Evolutionary conservation across 2,113 vertebrate species (phyloP).

Genomic region (Xenopus tropicalis): UCB_Xtro_10.0 CM004443.2:193072501-193073000

Average conservation of each 20-base stretch:
- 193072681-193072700: slow-evolving; percentile 62
- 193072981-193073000: too few species aligned
- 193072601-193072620: slow-evolving; percentile 76
- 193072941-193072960: too few species aligned
- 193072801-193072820: too few species aligned
- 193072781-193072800: too few species aligned
- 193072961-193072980: too few species aligned
- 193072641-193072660: slow-evolving; percentile 72
- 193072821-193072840: too few species aligned
- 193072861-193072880: too few species aligned
- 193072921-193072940: too few species aligned
- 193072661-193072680: slow-evolving; percentile 72
- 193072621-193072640: slow-evolving; percentile 61
- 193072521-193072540: slow-evolving; percentile 64
- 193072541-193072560: slow-evolving; percentile 70
- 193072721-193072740: slow-evolving; percentile 53
- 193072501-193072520: slow-evolving; percentile 82
- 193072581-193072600: slow-evolving; percentile 78
- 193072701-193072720: slow-evolving; percentile 74
- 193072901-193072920: too few species aligned
- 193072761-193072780: too few species aligned
- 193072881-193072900: too few species aligned
- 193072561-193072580: slow-evolving; percentile 78
- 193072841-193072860: too few species aligned
- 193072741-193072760: not conserved